A percentile compares a stretch with the other conserved stretches of the same genome.
Conservation (phyloP, 2,888 invertebrate genomes). For the Eupithecia pulchellata region DNA sequence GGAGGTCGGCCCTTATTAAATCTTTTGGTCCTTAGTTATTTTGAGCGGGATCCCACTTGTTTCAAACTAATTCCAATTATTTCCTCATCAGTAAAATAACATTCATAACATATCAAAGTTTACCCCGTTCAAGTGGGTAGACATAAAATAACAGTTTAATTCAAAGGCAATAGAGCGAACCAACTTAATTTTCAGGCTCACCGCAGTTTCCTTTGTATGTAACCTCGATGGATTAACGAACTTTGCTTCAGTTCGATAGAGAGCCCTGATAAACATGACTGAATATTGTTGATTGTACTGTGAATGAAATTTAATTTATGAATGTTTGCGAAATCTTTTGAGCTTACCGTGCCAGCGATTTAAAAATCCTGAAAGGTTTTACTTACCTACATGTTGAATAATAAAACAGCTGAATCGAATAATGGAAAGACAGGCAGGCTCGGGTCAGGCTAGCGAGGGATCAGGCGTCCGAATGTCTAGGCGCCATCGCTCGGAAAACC, state of each 20-base stretch:
- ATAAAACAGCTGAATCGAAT: slow-evolving; percentile 16
- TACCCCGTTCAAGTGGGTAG: slow-evolving; percentile 52
- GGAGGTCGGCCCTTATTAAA: background rate
- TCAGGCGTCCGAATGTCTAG: slow-evolving; percentile 59
- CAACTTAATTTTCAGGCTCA: slow-evolving; percentile 83
- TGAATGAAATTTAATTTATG: background rate
- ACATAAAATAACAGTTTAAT: slow-evolving; percentile 63
- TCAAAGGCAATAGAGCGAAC: slow-evolving; percentile 80
- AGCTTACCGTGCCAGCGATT: background rate
- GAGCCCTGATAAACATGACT: slow-evolving; percentile 39
- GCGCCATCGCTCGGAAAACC: slow-evolving; percentile 58
- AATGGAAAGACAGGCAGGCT: slow-evolving; percentile 22
- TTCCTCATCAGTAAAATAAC: slow-evolving; percentile 31
- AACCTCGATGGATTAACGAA: slow-evolving; percentile 64
- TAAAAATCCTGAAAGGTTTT: background rate
- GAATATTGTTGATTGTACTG: slow-evolving; percentile 28
- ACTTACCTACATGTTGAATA: background rate
- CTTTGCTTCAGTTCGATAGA: slow-evolving; percentile 45
- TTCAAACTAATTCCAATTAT: slow-evolving; percentile 21
- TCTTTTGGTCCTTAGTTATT: slow-evolving; percentile 5
- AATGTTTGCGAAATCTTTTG: background rate
- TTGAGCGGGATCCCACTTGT: slow-evolving; percentile 6
- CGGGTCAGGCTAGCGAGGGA: slow-evolving; percentile 41
- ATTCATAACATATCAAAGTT: slow-evolving; percentile 55
- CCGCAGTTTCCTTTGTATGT: slow-evolving; percentile 80